phyloP scores from a whole-genome alignment of 35 echinoderm and acorn worm genomes.

The Holothuria glaberrima region DNA sequence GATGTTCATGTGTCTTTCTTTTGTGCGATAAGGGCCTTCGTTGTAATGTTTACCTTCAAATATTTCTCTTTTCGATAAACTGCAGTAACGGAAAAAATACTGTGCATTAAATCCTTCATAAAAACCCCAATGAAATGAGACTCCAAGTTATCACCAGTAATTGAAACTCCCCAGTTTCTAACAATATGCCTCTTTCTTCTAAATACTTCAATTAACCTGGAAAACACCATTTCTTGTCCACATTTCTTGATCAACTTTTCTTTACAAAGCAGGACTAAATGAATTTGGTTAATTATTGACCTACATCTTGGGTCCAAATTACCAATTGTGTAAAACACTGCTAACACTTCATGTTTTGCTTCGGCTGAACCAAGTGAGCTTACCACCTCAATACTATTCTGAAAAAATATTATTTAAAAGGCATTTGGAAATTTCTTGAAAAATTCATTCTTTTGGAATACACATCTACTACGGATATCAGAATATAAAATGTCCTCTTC shows the following conservation, averaged over 20 bases:
- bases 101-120: slow-evolving; percentile 62
- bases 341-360: slow-evolving; percentile 63
- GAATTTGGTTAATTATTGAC: slow-evolving; percentile 63
- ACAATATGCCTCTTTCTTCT: slow-evolving; percentile 38
- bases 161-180: slow-evolving; percentile 9
- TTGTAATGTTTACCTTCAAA: slow-evolving; percentile 17
- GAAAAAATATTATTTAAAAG: slow-evolving; percentile 53
- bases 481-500: neutral
- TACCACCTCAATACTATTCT: slow-evolving; percentile 67
- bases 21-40: slow-evolving; percentile 50
- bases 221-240: slow-evolving; percentile 49
- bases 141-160: slow-evolving; percentile 63
- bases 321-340: slow-evolving; percentile 56
- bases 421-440: slow-evolving; percentile 38
- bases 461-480: neutral
- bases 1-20: slow-evolving; percentile 21
- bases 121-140: slow-evolving; percentile 69
- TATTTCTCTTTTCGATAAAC: slow-evolving; percentile 27
- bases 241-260: slow-evolving; percentile 49
- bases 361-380: slow-evolving; percentile 61
- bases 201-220: slow-evolving; percentile 23
- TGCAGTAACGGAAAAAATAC: slow-evolving; percentile 56
- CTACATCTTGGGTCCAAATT: slow-evolving; percentile 44
- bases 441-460: slow-evolving; percentile 20
- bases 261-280: slow-evolving; percentile 67